These are phyloP conservation scores for Crypturellus undulatus DNA, from an alignment of 2,113 vertebrate species.

Conservation along the genomic window DNA sequence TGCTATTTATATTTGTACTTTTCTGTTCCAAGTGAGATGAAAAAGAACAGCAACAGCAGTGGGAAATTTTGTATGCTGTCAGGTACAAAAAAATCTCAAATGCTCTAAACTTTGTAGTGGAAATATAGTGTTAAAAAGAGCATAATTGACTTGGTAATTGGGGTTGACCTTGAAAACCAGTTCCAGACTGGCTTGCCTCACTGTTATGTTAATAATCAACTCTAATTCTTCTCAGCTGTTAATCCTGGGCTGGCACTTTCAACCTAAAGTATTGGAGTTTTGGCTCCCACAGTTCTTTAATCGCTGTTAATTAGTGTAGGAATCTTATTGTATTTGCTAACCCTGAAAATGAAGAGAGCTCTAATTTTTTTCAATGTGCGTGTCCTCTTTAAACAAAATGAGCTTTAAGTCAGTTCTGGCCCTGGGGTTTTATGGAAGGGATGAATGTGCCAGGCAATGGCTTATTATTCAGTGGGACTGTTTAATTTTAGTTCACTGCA, in stretches of 20 bases:
- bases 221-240: slow-evolving; percentile 31
- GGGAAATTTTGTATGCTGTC: not conserved
- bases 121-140: not conserved
- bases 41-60: not conserved
- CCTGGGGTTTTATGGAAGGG: not conserved
- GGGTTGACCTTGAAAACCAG: slow-evolving; percentile 35
- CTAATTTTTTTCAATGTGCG: not conserved
- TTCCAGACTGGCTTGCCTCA: not conserved
- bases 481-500: slow-evolving; percentile 7
- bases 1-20: not conserved
- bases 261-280: not conserved
- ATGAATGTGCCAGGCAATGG: not conserved
- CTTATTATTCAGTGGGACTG: not conserved
- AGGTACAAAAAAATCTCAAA: not conserved
- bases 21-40: not conserved
- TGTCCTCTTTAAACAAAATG: not conserved
- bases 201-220: slow-evolving; percentile 36
- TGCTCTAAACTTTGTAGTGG: not conserved
- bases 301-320: not conserved
- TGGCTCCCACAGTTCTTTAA: not conserved
- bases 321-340: slow-evolving; percentile 16
- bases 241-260: slow-evolving; percentile 12
- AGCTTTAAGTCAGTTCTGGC: not conserved
- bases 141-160: slow-evolving; percentile 45
- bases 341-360: slow-evolving; percentile 12